Evolutionary conservation across 2,797 vertebrate species (phyloP).

Genomic region (Acanthornis magna): DNA sequence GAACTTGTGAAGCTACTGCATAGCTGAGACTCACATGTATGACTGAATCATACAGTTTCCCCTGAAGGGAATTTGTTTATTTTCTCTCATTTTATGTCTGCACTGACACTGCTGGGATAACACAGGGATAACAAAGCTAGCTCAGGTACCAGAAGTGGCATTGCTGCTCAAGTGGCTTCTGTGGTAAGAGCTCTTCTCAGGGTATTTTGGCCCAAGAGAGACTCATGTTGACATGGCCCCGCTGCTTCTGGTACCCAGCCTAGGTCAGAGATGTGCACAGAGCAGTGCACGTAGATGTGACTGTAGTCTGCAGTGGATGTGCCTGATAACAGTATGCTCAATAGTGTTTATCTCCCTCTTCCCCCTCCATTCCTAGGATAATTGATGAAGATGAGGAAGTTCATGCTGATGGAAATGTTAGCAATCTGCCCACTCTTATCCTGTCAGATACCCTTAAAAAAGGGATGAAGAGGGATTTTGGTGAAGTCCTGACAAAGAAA

Average conservation of each 20-base stretch:
- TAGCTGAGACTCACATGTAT: not conserved
- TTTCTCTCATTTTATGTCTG: not conserved
- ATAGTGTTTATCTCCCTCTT: constrained; percentile 63
- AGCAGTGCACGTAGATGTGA: not conserved
- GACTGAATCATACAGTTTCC: not conserved
- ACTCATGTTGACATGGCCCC: not conserved
- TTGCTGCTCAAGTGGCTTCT: not conserved
- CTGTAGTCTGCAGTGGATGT: constrained; percentile 24
- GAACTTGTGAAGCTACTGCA: not conserved
- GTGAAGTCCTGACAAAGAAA: constrained; percentile 80
- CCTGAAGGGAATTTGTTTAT: not conserved
- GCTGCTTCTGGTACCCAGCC: constrained; percentile 52
- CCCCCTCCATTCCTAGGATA: constrained; percentile 73
- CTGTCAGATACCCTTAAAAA: constrained; percentile 81
- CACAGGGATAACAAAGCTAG: not conserved
- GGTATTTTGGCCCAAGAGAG: not conserved
- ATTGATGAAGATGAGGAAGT: constrained; percentile 79
- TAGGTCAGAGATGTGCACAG: not conserved
- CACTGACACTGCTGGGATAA: not conserved
- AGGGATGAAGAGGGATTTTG: constrained; percentile 78
- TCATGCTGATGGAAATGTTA: constrained; percentile 67
- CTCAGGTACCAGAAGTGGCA: constrained; percentile 50
- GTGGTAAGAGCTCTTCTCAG: not conserved
- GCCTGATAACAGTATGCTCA: constrained; percentile 40
- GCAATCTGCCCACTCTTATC: constrained; percentile 77